phyloP scores from a whole-genome alignment of 2,797 vertebrate species.

The Lycodopsis pacificus region DNA sequence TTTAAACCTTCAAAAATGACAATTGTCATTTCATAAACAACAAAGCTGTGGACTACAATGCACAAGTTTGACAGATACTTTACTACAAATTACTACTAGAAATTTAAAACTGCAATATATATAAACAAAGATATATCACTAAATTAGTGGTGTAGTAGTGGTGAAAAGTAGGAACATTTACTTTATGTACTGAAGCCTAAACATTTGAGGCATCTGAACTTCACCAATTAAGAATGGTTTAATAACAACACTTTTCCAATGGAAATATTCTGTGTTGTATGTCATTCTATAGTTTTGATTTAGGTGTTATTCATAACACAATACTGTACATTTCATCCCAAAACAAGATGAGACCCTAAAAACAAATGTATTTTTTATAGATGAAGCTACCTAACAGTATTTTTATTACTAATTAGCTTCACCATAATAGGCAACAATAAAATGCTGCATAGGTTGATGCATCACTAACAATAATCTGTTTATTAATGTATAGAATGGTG shows the following conservation, averaged over 20 bases:
- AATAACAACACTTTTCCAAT: background rate
- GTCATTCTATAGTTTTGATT: background rate
- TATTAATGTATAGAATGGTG: background rate
- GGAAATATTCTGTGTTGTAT: background rate
- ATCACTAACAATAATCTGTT: background rate
- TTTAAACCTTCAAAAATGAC: constrained; percentile 1
- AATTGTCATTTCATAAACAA: background rate
- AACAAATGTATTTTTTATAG: background rate
- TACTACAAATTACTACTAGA: too few species aligned
- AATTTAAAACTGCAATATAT: background rate
- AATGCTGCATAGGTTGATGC: background rate
- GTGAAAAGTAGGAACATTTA: background rate
- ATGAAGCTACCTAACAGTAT: background rate
- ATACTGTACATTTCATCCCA: background rate
- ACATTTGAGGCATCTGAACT: background rate
- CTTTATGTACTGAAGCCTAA: background rate
- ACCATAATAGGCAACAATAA: background rate
- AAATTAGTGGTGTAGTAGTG: background rate
- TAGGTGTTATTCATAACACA: constrained; percentile 1
- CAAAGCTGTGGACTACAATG: background rate
- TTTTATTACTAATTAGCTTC: background rate
- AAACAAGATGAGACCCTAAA: too few species aligned
- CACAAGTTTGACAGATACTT: background rate
- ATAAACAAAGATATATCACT: too few species aligned
- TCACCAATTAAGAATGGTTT: background rate